phyloP scores from a whole-genome alignment of 2,113 vertebrate species.

The Ellobius talpinus region DNA sequence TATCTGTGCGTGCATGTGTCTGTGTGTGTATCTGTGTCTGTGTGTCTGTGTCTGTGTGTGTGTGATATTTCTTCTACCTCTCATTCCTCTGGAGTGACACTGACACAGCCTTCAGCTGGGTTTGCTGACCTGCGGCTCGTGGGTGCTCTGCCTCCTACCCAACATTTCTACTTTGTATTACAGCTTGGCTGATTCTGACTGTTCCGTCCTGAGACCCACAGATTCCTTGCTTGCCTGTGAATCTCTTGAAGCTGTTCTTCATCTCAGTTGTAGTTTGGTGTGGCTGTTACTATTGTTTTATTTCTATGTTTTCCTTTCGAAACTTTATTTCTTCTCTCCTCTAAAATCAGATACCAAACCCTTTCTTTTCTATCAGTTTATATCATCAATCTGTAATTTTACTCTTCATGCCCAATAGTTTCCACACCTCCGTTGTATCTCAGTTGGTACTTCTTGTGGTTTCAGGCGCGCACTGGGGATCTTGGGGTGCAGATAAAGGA shows the following conservation, averaged over 20 bases:
- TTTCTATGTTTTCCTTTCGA: conserved; percentile 28
- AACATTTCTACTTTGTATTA: not conserved
- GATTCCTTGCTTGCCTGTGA: not conserved
- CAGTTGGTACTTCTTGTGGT: not conserved
- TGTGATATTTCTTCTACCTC: not conserved
- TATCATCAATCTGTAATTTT: not conserved
- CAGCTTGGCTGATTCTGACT: not conserved
- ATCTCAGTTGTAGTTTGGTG: not conserved
- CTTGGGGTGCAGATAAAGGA: not conserved
- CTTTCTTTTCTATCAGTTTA: not conserved
- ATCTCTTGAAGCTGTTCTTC: not conserved
- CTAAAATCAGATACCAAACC: not conserved
- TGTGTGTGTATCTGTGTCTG: not conserved
- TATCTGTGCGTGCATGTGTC: not conserved
- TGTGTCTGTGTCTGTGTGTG: not conserved
- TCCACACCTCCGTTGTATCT: not conserved
- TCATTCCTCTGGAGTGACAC: not conserved
- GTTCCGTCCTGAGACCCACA: not conserved
- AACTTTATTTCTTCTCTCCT: not conserved
- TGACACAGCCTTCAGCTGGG: not conserved
- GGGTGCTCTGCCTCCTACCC: not conserved
- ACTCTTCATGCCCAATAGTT: not conserved
- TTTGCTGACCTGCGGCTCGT: not conserved
- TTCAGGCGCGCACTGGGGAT: too few relatives aligned
- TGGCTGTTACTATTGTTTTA: not conserved